Evolutionary conservation across 2,888 invertebrate genomes (phyloP).

Genomic region (Sarcophaga carnaria): DNA sequence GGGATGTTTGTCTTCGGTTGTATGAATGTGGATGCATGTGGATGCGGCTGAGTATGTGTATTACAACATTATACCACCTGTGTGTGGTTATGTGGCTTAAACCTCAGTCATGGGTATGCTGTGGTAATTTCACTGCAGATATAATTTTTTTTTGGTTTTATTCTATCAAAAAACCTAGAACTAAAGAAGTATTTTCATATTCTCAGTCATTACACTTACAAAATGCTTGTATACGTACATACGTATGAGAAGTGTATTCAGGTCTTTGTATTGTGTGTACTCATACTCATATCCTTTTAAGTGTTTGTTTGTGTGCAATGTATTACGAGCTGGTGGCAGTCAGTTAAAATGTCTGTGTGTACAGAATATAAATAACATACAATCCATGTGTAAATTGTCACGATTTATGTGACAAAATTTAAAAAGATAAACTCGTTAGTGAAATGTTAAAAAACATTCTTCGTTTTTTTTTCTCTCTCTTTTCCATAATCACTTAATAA

Average conservation of each 20-base stretch:
- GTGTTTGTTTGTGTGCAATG: neutral
- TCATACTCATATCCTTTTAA: neutral
- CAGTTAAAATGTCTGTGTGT: neutral
- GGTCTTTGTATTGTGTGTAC: neutral
- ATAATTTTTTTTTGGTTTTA: conserved; percentile 15
- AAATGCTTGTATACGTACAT: neutral
- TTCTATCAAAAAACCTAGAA: conserved; percentile 20
- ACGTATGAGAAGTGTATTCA: neutral
- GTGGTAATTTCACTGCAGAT: conserved; percentile 56
- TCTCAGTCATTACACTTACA: conserved; percentile 10
- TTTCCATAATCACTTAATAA: neutral
- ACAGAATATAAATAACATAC: neutral
- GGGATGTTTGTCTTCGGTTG: neutral
- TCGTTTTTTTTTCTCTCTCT: neutral
- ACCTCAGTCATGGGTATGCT: conserved; percentile 56
- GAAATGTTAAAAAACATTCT: neutral
- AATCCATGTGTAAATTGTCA: conserved; percentile 13
- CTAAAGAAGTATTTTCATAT: conserved; percentile 9
- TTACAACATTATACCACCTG: conserved; percentile 47
- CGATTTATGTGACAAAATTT: conserved; percentile 15
- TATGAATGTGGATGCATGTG: neutral
- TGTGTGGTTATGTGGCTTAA: conserved; percentile 49
- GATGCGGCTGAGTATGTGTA: conserved; percentile 7
- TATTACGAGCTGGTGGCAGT: conserved; percentile 3
- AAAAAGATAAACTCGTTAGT: conserved; percentile 3